These are phyloP conservation scores for Drosophila robusta DNA, from an alignment of 2,888 invertebrate genomes.

Conservation along the genomic window DNA sequence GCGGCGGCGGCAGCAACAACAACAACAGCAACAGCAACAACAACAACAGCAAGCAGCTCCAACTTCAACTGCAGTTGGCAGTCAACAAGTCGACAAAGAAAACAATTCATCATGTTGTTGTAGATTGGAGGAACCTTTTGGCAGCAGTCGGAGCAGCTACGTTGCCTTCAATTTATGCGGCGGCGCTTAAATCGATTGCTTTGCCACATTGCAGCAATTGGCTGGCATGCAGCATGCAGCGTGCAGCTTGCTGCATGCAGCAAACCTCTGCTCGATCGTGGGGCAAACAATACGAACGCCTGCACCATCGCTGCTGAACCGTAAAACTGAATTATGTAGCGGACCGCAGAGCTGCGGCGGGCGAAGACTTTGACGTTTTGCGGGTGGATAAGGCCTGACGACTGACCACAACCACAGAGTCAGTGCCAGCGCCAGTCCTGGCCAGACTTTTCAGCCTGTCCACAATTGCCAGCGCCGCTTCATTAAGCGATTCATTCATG, in stretches of 20 bases:
- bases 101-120: slow-evolving; percentile 79
- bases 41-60: too few species aligned
- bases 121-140: slow-evolving; percentile 74
- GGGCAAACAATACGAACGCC: slow-evolving; percentile 31
- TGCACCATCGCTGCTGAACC: slow-evolving; percentile 69
- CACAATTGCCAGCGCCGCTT: slow-evolving; percentile 56
- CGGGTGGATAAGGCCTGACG: slow-evolving; percentile 70
- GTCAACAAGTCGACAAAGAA: slow-evolving; percentile 80
- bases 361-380: slow-evolving; percentile 61
- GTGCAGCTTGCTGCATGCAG: slow-evolving; percentile 17
- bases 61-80: slow-evolving; percentile 47
- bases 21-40: slow-evolving; percentile 12
- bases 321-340: slow-evolving; percentile 78
- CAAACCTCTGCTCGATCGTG: slow-evolving; percentile 35
- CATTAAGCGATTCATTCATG: slow-evolving; percentile 81
- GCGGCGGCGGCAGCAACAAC: slow-evolving; percentile 23
- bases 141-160: slow-evolving; percentile 35
- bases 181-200: slow-evolving; percentile 81
- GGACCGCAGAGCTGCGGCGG: slow-evolving; percentile 8
- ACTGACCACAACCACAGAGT: slow-evolving; percentile 66
- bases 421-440: slow-evolving; percentile 27
- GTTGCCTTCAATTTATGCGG: slow-evolving; percentile 78
- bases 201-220: slow-evolving; percentile 80
- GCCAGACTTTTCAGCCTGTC: slow-evolving; percentile 24
- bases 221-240: slow-evolving; percentile 40